These are phyloP conservation scores for Clamator glandarius DNA, from an alignment of 2,797 vertebrate species.

Conservation along the genomic window DNA sequence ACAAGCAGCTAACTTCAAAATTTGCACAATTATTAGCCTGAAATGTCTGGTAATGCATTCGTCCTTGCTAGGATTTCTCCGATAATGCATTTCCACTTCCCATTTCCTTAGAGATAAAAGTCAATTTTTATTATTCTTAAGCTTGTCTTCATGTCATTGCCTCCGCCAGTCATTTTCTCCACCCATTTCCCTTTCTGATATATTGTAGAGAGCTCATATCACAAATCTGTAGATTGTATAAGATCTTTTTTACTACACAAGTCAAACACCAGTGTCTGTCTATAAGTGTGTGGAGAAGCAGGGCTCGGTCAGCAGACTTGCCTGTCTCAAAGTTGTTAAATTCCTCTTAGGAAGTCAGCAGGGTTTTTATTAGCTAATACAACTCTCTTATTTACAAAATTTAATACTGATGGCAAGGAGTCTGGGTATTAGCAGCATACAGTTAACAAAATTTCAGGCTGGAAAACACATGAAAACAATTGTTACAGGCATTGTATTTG, in stretches of 20 bases:
- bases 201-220: background rate
- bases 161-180: background rate
- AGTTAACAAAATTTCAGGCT: slow-evolving; percentile 23
- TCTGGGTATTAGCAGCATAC: background rate
- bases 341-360: background rate
- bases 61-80: slow-evolving; percentile 33
- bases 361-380: background rate
- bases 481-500: background rate
- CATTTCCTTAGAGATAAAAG: slow-evolving; percentile 52
- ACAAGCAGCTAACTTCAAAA: background rate
- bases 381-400: background rate
- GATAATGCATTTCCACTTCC: slow-evolving; percentile 26
- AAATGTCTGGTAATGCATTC: slow-evolving; percentile 40
- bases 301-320: background rate
- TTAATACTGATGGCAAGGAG: slow-evolving; percentile 8
- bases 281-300: background rate
- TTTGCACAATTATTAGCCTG: background rate
- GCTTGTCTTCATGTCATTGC: slow-evolving; percentile 13
- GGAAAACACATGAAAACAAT: slow-evolving; percentile 10
- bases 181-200: background rate
- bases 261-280: background rate
- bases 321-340: too few species aligned
- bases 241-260: background rate
- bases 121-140: slow-evolving; percentile 48
- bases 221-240: background rate